Base-by-base conservation (phyloP, 2,113 vertebrate species). In the Oceanites oceanicus region DNA sequence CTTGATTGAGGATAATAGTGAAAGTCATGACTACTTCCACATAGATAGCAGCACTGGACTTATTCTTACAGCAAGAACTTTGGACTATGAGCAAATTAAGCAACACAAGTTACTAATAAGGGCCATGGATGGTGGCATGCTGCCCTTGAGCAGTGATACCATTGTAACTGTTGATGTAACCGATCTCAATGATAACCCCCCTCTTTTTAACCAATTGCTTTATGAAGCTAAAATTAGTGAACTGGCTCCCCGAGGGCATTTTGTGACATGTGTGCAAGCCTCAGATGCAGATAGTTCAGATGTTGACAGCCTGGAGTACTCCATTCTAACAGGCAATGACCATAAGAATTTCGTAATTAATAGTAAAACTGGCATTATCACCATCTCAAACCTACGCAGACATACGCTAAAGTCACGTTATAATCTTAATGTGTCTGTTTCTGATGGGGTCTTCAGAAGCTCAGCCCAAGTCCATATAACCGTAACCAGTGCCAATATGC, bases 381-480 rank as follows among this genome's bases (percentile, higher is more conserved):
- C 97, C 6, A 97, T 99, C 78, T 99, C 99, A 36, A 99, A 99
- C 96, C 97, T 99, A 86, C 98, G 98, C 40, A 98, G 98, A 68
- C 98, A 98, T 13, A 84, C 98, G 3, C 96, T 99, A 94, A 98
- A 98, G 91, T 96, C 98, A 3, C 81, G 97, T 77, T 99, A 99
- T 91, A 98, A 97, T 77, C 98, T 99, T 38, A 99, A 98, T 0
- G 68, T 99, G 14, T 99, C 99, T 1, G 99, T 99, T 65, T 99
- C 99, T 4, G 99, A 99, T 90, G 99, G 99, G 1, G 99, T 99
- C 21, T 99, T 99, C 94, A 98, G 99, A 96, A 99, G 98, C 96
- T 99, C 99, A 20, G 98, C 99, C 50, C 97, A 98, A 63, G 98
- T 99, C 70, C 97, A 94, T 3, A 49, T 99, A 40, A 98, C 96